A percentile compares a stretch with the other conserved stretches of the same genome.
Conservation (phyloP, 2,113 vertebrate species). For the Neogobius melanostomus region DNA sequence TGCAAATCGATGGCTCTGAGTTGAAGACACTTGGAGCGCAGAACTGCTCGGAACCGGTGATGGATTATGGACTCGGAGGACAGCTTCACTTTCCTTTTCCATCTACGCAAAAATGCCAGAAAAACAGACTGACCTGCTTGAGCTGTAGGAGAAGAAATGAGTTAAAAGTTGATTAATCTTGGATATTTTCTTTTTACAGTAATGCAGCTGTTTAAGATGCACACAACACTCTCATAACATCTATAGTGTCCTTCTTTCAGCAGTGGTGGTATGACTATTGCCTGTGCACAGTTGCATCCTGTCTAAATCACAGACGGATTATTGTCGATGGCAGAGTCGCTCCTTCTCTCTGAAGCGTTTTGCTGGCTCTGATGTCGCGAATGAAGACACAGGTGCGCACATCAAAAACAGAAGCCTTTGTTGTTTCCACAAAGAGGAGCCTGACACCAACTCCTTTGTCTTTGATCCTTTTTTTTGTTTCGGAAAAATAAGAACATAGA, state of each 20-base stretch:
- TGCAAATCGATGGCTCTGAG: too few relatives aligned
- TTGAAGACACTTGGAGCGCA: too few relatives aligned
- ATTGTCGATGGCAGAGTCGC: background rate
- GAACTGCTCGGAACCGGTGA: too few relatives aligned
- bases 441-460: background rate
- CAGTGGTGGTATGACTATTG: background rate
- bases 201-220: too few relatives aligned
- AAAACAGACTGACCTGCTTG: too few relatives aligned
- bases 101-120: too few relatives aligned
- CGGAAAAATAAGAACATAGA: background rate
- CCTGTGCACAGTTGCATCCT: background rate
- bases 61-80: too few relatives aligned
- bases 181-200: too few relatives aligned
- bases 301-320: background rate
- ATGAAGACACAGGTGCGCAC: conserved; percentile 8
- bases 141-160: too few relatives aligned
- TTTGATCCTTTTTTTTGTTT: background rate
- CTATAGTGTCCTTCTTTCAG: background rate
- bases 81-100: too few relatives aligned
- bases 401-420: conserved; percentile 4
- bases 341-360: background rate
- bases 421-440: conserved; percentile 2
- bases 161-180: too few relatives aligned
- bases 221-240: background rate
- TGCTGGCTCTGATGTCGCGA: conserved; percentile 1